phyloP scores from a whole-genome alignment of 2,888 invertebrate genomes.

The Lasioglossum vierecki region DNA sequence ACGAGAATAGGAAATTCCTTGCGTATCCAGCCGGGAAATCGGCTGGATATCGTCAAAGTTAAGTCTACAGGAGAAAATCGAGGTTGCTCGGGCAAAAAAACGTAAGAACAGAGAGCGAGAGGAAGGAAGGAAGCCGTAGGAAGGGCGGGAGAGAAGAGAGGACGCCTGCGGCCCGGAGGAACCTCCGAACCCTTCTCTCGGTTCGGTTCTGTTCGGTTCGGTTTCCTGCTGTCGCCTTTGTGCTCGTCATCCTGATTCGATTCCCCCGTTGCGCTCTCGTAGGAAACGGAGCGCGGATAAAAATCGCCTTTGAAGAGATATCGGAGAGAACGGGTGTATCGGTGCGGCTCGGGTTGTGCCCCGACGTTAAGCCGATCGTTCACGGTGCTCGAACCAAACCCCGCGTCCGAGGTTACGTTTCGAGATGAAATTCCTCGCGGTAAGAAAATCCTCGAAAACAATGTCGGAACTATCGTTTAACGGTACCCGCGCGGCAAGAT shows the following conservation, averaged over 20 bases:
- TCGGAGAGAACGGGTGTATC: slow-evolving; percentile 59
- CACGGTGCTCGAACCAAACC: slow-evolving; percentile 32
- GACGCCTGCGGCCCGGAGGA: slow-evolving; percentile 8
- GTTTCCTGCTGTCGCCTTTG: slow-evolving; percentile 68
- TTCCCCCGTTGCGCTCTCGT: slow-evolving; percentile 59
- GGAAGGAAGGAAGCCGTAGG: not conserved
- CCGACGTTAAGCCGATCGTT: slow-evolving; percentile 58
- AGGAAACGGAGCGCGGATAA: slow-evolving; percentile 68
- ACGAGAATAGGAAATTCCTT: slow-evolving; percentile 50
- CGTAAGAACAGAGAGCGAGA: slow-evolving; percentile 26
- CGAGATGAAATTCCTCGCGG: slow-evolving; percentile 33
- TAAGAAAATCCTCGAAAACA: not conserved
- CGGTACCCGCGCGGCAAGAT: not conserved
- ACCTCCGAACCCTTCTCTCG: slow-evolving; percentile 31
- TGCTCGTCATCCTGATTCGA: slow-evolving; percentile 72
- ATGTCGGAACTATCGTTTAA: not conserved
- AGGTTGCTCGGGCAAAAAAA: slow-evolving; percentile 51
- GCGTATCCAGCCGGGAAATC: slow-evolving; percentile 77
- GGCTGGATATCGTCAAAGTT: slow-evolving; percentile 72
- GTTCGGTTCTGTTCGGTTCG: slow-evolving; percentile 39
- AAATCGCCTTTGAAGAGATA: slow-evolving; percentile 70
- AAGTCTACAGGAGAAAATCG: slow-evolving; percentile 68
- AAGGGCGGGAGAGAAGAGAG: not conserved
- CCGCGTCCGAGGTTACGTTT: slow-evolving; percentile 39
- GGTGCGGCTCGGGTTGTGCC: slow-evolving; percentile 30